Evolutionary conservation across 2,888 invertebrate species (phyloP), one percentile per base, ranked within the genome.

Genomic region (Chaitophorus viminalis): DNA sequence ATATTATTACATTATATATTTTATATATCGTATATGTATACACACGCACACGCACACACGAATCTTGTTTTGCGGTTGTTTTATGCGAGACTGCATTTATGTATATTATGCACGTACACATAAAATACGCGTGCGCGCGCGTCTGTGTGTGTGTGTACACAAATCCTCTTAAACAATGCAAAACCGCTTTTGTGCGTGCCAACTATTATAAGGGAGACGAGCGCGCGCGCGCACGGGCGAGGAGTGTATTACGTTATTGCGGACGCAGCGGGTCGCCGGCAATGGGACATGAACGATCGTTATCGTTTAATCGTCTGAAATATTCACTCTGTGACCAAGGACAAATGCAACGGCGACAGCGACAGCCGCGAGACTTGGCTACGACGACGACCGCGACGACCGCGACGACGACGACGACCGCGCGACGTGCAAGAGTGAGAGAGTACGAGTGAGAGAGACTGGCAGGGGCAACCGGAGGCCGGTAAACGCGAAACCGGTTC

Each of bases 201-300:
- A 85, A 85, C 84, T 85, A 85, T 85, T 82, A 74, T 82, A 52
- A 75, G 83, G 72, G 83, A 75, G 83, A 83, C 82, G 82, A 46
- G n/a, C 74, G 74, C 14, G 70, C 70, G 25, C 74, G 46, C 46
- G 46, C 46, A 29, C 60, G 74, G 36, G 74, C 46, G 70, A 3
- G 65, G 5, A 75, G 83, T 85, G 85, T 85, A 77, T 77, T 70
- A 74, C 77, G 85, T 77, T 85, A 70, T 85, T 85, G 85, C 85
- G 77, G 78, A 78, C 86, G 31, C 86, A 72, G 86, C 86, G 77
- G 78, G 78, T 78, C 78, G 86, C 52, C 79, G 88, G 85, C 82
- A 88, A 83, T 84, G 88, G 85, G 81, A 76, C 78, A 84, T 77
- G 85, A 88, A 88, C 84, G 85, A 84, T 84, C 84, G 84, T 84